These are phyloP conservation scores for Andrena bucephala DNA, from an alignment of 2,888 invertebrate genomes.

Conservation along the genomic window DNA sequence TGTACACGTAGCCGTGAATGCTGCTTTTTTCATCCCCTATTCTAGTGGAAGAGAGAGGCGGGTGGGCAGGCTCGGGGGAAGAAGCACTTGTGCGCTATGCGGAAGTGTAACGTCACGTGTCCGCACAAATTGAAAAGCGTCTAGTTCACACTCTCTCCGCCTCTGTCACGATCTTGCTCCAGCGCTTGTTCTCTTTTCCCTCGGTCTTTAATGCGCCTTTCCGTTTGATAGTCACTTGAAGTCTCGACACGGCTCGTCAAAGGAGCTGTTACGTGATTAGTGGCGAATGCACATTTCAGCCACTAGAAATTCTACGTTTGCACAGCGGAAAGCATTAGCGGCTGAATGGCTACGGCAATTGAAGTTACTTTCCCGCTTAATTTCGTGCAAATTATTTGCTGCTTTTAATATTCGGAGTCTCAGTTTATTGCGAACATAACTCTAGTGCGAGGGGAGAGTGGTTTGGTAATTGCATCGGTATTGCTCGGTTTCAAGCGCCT, in stretches of 20 bases:
- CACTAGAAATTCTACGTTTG: neutral
- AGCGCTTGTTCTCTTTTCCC: constrained; percentile 29
- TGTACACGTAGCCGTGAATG: constrained; percentile 22
- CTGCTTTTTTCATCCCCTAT: constrained; percentile 52
- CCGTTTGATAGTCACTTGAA: constrained; percentile 54
- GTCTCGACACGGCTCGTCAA: constrained; percentile 27
- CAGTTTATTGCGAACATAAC: no score
- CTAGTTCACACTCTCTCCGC: constrained; percentile 58
- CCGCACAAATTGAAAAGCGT: constrained; percentile 62
- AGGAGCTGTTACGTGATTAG: constrained; percentile 53
- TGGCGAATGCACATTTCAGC: constrained; percentile 25
- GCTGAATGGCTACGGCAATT: neutral
- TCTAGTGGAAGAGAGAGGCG: constrained; percentile 20
- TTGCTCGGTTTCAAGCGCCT: no score
- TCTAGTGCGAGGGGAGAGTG: no score
- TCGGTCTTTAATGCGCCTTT: constrained; percentile 28
- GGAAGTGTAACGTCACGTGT: constrained; percentile 66
- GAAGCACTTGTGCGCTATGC: constrained; percentile 55
- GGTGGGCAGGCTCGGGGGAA: constrained; percentile 23
- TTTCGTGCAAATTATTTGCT: no score
- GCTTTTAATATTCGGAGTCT: no score
- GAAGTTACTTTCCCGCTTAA: neutral
- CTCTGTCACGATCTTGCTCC: constrained; percentile 56
- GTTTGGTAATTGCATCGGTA: no score
- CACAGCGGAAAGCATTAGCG: neutral